Conservation (phyloP, 2,888 invertebrate genomes). For the Prosapia bicincta region DNA sequence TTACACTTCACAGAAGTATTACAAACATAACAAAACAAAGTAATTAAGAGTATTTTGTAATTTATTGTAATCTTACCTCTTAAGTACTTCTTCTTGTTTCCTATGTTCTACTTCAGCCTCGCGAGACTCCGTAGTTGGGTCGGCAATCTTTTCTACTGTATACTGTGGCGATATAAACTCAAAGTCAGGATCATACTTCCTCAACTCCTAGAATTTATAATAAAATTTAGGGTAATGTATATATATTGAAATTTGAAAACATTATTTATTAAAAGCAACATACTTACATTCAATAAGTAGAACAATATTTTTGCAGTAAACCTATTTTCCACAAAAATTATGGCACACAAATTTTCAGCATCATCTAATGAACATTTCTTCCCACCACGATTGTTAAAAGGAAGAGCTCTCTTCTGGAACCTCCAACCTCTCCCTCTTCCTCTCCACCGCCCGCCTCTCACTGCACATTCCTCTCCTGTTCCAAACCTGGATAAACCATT, state of each 20-base stretch:
- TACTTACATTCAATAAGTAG: constrained; percentile 69
- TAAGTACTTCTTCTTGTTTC: constrained; percentile 82
- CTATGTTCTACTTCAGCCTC: constrained; percentile 76
- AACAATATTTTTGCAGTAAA: constrained; percentile 87
- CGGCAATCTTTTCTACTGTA: constrained; percentile 67
- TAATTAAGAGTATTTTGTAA: too few species aligned
- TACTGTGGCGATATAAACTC: constrained; percentile 72
- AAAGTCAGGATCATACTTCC: constrained; percentile 62
- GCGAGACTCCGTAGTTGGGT: constrained; percentile 62
- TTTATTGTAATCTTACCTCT: constrained; percentile 56
- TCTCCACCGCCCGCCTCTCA: constrained; percentile 39
- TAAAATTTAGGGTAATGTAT: too few species aligned
- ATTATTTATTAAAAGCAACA: background rate
- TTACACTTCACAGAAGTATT: too few species aligned
- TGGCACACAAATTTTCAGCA: constrained; percentile 72
- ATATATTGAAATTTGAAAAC: too few species aligned
- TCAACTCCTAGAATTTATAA: constrained; percentile 64
- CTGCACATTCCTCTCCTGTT: constrained; percentile 25
- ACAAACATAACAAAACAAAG: too few species aligned
- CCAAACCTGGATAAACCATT: background rate
- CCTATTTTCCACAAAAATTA: constrained; percentile 85
- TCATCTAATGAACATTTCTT: constrained; percentile 32
- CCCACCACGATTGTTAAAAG: constrained; percentile 16
- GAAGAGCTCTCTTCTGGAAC: constrained; percentile 25
- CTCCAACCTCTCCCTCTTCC: constrained; percentile 45